These are phyloP conservation scores for Siniperca scherzeri DNA, from an alignment of 2,797 vertebrate species.

Conservation along the genomic window DNA sequence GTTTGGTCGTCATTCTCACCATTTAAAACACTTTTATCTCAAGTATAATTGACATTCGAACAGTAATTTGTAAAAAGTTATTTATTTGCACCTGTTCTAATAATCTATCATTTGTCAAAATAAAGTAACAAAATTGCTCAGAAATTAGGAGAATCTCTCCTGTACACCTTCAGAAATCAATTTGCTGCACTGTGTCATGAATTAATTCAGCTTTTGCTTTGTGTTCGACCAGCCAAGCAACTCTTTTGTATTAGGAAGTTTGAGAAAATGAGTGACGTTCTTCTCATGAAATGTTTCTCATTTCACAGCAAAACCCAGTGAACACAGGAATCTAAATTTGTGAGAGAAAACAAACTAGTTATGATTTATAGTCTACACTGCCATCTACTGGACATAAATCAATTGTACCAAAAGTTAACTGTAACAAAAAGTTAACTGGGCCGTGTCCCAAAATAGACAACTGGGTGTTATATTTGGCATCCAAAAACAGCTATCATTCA, in stretches of 20 bases:
- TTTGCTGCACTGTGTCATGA: slow-evolving; percentile 26
- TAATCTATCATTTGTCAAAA: not conserved
- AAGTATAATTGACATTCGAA: not conserved
- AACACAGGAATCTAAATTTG: slow-evolving; percentile 24
- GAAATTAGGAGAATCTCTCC: not conserved
- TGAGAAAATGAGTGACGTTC: slow-evolving; percentile 19
- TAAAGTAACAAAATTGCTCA: not conserved
- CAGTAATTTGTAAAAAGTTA: not conserved
- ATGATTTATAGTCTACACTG: slow-evolving; percentile 53
- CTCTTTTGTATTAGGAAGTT: slow-evolving; percentile 16
- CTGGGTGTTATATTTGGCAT: slow-evolving; percentile 7
- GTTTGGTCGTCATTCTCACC: not conserved
- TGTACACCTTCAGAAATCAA: slow-evolving; percentile 29
- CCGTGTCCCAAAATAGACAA: slow-evolving; percentile 28
- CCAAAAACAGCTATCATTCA: slow-evolving; percentile 14
- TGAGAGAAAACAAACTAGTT: not conserved
- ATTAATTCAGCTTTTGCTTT: slow-evolving; percentile 42
- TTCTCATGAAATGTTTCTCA: slow-evolving; percentile 23
- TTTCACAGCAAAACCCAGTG: slow-evolving; percentile 10
- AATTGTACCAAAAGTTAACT: too few species aligned
- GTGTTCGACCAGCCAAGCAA: slow-evolving; percentile 27
- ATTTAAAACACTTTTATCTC: not conserved
- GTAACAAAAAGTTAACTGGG: slow-evolving; percentile 8
- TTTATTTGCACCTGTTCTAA: not conserved
- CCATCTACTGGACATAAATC: slow-evolving; percentile 60